Percentiles rank a stretch among this genome's conserved stretches.
phyloP scores from a whole-genome alignment of 2,888 invertebrate genomes.

The Drosophila macrospina region DNA sequence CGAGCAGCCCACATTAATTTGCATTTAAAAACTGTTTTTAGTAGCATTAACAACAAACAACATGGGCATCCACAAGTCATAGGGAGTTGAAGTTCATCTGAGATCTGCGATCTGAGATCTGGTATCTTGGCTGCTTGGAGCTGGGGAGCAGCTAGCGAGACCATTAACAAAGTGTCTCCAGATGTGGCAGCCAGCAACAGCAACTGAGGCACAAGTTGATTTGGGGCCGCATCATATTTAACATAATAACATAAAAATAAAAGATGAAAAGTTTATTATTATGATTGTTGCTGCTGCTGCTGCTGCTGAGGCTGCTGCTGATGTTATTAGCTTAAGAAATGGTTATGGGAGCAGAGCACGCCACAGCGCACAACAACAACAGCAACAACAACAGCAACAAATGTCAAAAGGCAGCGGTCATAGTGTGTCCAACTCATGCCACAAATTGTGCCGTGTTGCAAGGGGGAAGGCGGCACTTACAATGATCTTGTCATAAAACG shows the following conservation, averaged over 20 bases:
- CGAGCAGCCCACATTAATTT: slow-evolving; percentile 75
- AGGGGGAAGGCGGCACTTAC: slow-evolving; percentile 42
- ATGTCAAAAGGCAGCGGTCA: slow-evolving; percentile 77
- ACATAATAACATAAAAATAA: too few relatives aligned
- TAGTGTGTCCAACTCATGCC: slow-evolving; percentile 52
- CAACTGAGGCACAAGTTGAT: slow-evolving; percentile 51
- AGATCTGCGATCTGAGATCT: background rate
- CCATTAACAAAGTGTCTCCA: slow-evolving; percentile 81
- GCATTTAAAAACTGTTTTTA: slow-evolving; percentile 80
- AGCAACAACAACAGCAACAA: slow-evolving; percentile 25
- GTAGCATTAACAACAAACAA: slow-evolving; percentile 76
- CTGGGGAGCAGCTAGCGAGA: slow-evolving; percentile 37
- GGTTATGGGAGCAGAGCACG: slow-evolving; percentile 74
- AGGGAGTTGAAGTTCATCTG: slow-evolving; percentile 1
- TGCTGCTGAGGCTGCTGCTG: slow-evolving; percentile 54
- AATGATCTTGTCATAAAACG: slow-evolving; percentile 81
- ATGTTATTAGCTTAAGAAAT: slow-evolving; percentile 77
- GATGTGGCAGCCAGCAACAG: slow-evolving; percentile 54
- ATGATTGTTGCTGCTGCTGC: slow-evolving; percentile 61
- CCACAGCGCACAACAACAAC: slow-evolving; percentile 36
- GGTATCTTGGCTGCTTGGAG: too few relatives aligned
- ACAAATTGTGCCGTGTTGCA: slow-evolving; percentile 33
- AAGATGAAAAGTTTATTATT: slow-evolving; percentile 80
- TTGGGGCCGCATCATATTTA: slow-evolving; percentile 71
- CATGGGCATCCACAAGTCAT: slow-evolving; percentile 17